A percentile compares a stretch with the other conserved stretches of the same genome.
Conservation (phyloP, 1,140 invertebrate species). For the Eumaeus atala region DNA sequence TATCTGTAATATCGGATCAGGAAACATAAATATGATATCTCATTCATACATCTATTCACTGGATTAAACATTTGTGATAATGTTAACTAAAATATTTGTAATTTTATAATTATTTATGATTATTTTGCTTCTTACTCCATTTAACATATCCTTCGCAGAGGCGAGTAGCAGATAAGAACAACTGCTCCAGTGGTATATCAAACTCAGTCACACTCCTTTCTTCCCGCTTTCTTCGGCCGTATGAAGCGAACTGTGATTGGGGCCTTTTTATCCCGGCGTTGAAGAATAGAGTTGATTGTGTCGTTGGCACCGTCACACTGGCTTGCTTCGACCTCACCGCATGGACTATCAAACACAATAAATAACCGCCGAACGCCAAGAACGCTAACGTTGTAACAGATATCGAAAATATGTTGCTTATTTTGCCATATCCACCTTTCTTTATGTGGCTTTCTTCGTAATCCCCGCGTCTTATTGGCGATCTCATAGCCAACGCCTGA, state of each 20-base stretch:
- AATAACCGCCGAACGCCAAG: constrained; percentile 85
- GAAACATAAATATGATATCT: neutral
- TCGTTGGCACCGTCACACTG: constrained; percentile 31
- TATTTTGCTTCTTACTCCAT: constrained; percentile 43
- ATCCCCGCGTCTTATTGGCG: constrained; percentile 55
- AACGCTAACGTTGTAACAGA: constrained; percentile 84
- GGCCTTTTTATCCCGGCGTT: constrained; percentile 69
- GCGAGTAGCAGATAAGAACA: constrained; percentile 64
- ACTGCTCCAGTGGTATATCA: constrained; percentile 57
- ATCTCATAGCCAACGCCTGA: constrained; percentile 58
- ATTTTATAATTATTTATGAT: neutral
- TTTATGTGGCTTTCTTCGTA: constrained; percentile 57
- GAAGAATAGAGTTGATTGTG: constrained; percentile 47
- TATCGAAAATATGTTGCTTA: constrained; percentile 82
- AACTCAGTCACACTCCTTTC: constrained; percentile 31
- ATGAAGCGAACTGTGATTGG: constrained; percentile 52
- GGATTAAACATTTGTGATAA: too few species aligned
- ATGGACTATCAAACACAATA: constrained; percentile 82
- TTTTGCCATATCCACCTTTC: constrained; percentile 64
- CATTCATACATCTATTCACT: neutral
- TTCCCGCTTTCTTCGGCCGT: constrained; percentile 54
- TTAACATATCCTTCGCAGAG: constrained; percentile 75
- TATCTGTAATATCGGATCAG: neutral
- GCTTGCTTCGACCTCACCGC: constrained; percentile 76
- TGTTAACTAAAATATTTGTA: too few species aligned